Evolutionary conservation across 2,113 vertebrate species (phyloP), one percentile per base, ranked within the genome.

Genomic region (Lamprotornis superbus): DNA sequence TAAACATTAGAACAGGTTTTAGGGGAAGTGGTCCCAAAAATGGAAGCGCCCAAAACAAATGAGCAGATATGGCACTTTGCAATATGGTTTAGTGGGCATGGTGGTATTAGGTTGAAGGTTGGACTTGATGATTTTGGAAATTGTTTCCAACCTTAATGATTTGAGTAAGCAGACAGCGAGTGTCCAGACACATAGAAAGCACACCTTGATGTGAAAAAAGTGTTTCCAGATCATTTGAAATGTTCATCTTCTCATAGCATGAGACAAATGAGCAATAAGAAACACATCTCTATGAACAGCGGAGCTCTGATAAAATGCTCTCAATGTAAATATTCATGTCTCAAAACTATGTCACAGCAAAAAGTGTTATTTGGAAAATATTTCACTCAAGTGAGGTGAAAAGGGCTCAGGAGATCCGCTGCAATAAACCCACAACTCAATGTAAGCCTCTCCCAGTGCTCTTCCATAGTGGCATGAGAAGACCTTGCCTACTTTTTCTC

Each of bases 381-480:
- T 37, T 57, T 15, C 35, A 31, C 31, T 57, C 37, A 81, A 87
- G 28, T 27, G 73, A 79, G 31, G 61, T 40, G 24, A 56, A 79
- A 65, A 74, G 9, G 15, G 69, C 47, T 50, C n/a, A 5, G 30
- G 22, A 46, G 61, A 64, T 52, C 35, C 56, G 69, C 46, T 37
- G 25, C 63, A 89, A 71, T 23, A 40, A 86, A 68, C 18, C 60
- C 25, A 35, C 17, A 88, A 44, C 24, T 60, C 46, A 57, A 0
- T 20, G 30, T 20, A 33, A 88, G 42, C 33, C 20, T 81, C 14
- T 68, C 11, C 9, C 39, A 39, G 50, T 12, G 60, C 50, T 74
- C 20, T 87, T 76, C 21, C 33, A 49, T 7, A 46, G 24, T 0
- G 1, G 31, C 37, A 77, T 0, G 1, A 42, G 28, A 71, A 35